Evolutionary conservation across 2,797 vertebrate genomes (phyloP), one percentile per base, ranked within the genome.

Genomic region (Helarctos malayanus): DNA sequence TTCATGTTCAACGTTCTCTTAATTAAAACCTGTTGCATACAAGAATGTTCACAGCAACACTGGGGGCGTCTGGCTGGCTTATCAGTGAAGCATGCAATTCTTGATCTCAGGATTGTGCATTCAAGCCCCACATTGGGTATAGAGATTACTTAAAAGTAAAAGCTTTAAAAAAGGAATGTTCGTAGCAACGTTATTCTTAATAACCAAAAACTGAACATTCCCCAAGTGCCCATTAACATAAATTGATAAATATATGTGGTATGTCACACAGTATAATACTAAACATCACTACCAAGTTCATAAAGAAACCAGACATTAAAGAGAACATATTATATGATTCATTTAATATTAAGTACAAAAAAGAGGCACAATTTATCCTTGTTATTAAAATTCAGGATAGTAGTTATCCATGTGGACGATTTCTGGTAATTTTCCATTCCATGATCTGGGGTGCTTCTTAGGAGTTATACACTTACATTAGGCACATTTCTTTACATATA

Each of bases 381-480:
- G 21, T 78, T 80, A 86, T 63, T 95, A 92, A 97, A 95, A 94
- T 80, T 69, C 23, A 88, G n/a, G 7, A 65, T 23, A 35, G 52
- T 25, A 85, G 27, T 81, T 63, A 91, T 35, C 16, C 59, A n/a
- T 21, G 21, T 54, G 19, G 56, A 94, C 87, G 6, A 47, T 6
- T 32, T 90, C 47, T 29, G 32, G 16, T 78, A 90, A 75, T 82
- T 68, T 80, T 75, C 52, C 82, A 49, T 61, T 90, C 27, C 25
- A 65, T 63, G 69, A 96, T 79, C 61, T 73, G 6, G 29, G 29
- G 56, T 76, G 68, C 56, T 76, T 49, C 27, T 76, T 73, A 15
- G 83, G 13, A 94, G 38, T 87, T 86, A 65, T 52, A 90, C 1
- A 81, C 47, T 41, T 59, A 73, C 4, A 75, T 32, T 54, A 95